Conservation (phyloP, 1,140 invertebrate genomes). For the Tetragonula clypearis region DNA sequence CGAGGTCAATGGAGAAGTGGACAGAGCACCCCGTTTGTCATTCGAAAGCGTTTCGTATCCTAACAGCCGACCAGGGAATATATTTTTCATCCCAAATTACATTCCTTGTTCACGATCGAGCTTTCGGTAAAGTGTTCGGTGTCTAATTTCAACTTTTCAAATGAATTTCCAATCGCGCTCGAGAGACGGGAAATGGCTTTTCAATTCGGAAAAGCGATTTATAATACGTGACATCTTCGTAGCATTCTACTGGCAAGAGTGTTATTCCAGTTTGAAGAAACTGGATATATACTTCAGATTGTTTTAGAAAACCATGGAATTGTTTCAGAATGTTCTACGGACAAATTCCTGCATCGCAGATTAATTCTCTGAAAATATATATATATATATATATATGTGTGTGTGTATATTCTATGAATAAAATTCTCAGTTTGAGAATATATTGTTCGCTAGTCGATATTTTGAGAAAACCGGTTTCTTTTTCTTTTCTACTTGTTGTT, state of each 20-base stretch:
- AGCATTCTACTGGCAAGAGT: too few species aligned
- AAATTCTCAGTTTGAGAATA: not conserved
- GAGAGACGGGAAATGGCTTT: too few species aligned
- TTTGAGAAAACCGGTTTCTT: too few species aligned
- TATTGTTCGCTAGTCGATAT: not conserved
- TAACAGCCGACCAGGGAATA: not conserved
- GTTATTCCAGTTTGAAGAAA: too few species aligned
- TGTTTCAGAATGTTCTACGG: not conserved
- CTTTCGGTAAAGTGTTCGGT: not conserved
- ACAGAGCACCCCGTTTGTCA: not conserved
- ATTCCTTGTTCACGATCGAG: not conserved
- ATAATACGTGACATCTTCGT: too few species aligned
- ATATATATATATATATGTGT: too few species aligned
- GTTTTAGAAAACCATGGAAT: not conserved
- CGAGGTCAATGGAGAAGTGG: not conserved
- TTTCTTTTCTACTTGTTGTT: too few species aligned
- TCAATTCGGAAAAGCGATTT: too few species aligned
- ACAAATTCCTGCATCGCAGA: not conserved
- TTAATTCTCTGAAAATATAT: too few species aligned
- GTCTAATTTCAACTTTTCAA: not conserved
- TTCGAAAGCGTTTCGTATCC: not conserved
- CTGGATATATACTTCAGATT: too few species aligned
- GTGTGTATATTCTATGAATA: not conserved
- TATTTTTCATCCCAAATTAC: not conserved
- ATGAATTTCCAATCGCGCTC: not conserved